These are phyloP conservation scores for Mythimna albipuncta DNA, from an alignment of 2,888 invertebrate species.

Conservation along the genomic window DNA sequence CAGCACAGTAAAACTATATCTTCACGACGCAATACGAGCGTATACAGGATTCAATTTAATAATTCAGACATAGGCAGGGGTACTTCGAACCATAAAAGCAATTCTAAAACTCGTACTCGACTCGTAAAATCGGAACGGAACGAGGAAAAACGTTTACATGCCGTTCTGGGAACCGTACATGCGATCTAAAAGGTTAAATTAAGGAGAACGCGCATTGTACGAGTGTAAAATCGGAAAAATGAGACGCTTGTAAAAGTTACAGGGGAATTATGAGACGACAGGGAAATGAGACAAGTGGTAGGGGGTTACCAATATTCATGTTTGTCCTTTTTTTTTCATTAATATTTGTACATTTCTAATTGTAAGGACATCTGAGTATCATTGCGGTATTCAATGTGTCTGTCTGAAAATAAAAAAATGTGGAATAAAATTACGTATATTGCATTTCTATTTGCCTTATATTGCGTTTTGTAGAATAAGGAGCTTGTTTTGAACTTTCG, in stretches of 20 bases:
- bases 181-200: conserved; percentile 65
- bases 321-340: not conserved
- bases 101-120: conserved; percentile 81
- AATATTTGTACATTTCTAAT: no score
- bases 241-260: conserved; percentile 53
- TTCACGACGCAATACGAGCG: conserved; percentile 54
- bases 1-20: conserved; percentile 57
- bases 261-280: conserved; percentile 36
- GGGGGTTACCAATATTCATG: conserved; percentile 10
- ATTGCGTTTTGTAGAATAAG: no score
- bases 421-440: no score
- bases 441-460: no score
- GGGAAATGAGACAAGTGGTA: conserved; percentile 38
- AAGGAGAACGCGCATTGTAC: conserved; percentile 61
- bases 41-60: conserved; percentile 77
- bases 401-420: no score
- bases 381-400: no score
- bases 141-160: conserved; percentile 82
- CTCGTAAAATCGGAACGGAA: conserved; percentile 84
- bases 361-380: no score
- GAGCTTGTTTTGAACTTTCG: no score
- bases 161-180: conserved; percentile 71
- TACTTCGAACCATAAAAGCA: conserved; percentile 81
- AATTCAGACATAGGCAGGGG: conserved; percentile 79
- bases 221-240: conserved; percentile 60